Evolutionary conservation across 2,113 vertebrate species (phyloP).

Genomic region (Perca flavescens): DNA sequence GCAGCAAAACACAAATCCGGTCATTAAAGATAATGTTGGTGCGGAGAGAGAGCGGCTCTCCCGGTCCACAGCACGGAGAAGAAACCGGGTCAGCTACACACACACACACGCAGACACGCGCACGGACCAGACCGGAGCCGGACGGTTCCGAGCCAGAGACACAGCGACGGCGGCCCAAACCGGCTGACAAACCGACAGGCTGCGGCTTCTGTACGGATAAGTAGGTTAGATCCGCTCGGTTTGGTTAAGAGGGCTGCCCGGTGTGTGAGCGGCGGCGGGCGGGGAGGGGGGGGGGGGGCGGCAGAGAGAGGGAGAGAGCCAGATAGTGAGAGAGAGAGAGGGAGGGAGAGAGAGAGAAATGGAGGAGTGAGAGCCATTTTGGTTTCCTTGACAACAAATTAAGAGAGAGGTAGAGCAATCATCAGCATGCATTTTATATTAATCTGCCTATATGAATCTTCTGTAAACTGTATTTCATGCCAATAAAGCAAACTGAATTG

Average conservation of each 20-base stretch:
- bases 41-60: slow-evolving; percentile 78
- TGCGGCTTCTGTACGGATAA: slow-evolving; percentile 24
- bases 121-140: slow-evolving; percentile 1
- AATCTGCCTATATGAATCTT: too few species aligned
- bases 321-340: background rate
- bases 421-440: too few species aligned
- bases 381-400: slow-evolving; percentile 84
- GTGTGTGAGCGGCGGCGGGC: slow-evolving; percentile 42
- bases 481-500: too few species aligned
- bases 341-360: background rate
- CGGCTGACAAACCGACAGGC: slow-evolving; percentile 25
- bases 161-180: slow-evolving; percentile 34
- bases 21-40: slow-evolving; percentile 84
- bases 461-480: too few species aligned
- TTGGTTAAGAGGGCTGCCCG: slow-evolving; percentile 59
- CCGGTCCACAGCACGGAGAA: slow-evolving; percentile 78
- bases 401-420: background rate
- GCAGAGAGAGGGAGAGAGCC: background rate
- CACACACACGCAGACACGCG: background rate
- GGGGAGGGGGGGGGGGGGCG: background rate
- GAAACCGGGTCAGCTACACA: slow-evolving; percentile 38
- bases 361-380: slow-evolving; percentile 24
- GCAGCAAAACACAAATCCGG: slow-evolving; percentile 87
- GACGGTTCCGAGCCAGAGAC: slow-evolving; percentile 7
- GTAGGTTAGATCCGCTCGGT: slow-evolving; percentile 60